Percentiles rank a stretch among this genome's conserved stretches.
Conservation (phyloP, 2,113 vertebrate genomes). For the Triplophysa rosa region DNA sequence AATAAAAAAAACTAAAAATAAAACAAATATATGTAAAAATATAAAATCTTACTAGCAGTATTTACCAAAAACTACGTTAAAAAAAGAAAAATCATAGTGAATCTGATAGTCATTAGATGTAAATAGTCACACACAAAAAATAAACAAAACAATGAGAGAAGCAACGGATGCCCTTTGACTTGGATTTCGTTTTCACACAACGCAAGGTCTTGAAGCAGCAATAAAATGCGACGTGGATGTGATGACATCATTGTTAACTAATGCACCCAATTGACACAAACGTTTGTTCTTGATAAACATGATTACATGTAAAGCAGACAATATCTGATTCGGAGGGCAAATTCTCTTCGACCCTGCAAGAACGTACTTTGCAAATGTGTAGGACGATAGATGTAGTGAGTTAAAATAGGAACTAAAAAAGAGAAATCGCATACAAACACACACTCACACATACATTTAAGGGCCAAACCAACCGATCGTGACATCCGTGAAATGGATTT, state of each 20-base stretch:
- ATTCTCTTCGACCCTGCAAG: constrained; percentile 21
- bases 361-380: constrained; percentile 26
- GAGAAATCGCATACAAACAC: neutral
- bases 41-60: constrained; percentile 92
- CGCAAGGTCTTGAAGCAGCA: constrained; percentile 47
- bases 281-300: constrained; percentile 15
- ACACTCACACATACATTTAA: constrained; percentile 1
- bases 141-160: constrained; percentile 61
- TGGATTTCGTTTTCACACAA: constrained; percentile 60
- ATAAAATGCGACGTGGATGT: constrained; percentile 32
- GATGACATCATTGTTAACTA: neutral
- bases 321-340: neutral
- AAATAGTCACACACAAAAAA: constrained; percentile 62
- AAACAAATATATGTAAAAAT: constrained; percentile 88
- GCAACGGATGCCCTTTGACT: constrained; percentile 74
- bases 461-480: constrained; percentile 37
- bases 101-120: constrained; percentile 78
- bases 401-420: constrained; percentile 22
- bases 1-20: constrained; percentile 87
- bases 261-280: constrained; percentile 28
- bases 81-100: constrained; percentile 75
- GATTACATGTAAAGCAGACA: constrained; percentile 21
- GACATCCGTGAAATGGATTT: constrained; percentile 44
- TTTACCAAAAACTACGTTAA: constrained; percentile 79
- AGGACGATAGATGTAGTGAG: constrained; percentile 6